Conservation (phyloP, 2,888 invertebrate species). For the Eudemis profundana region DNA sequence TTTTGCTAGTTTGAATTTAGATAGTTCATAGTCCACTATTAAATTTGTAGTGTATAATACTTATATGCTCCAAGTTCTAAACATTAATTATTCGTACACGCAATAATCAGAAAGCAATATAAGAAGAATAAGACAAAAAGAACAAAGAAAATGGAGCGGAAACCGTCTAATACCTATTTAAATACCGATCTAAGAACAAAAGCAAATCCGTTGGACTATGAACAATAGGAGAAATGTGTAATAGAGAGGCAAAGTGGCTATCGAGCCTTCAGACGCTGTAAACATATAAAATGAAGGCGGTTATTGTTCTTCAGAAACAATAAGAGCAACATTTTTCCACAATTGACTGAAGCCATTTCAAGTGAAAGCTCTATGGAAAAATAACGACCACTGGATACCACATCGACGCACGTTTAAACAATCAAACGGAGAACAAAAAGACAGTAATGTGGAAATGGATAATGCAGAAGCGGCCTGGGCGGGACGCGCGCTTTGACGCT, state of each 20-base stretch:
- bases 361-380: conserved; percentile 80
- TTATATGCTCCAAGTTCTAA: too few species aligned
- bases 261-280: conserved; percentile 80
- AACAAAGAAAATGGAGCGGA: conserved; percentile 44
- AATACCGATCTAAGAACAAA: conserved; percentile 48
- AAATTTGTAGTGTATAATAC: too few species aligned
- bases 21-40: too few species aligned
- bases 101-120: conserved; percentile 22
- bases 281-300: conserved; percentile 81
- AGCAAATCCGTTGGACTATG: conserved; percentile 57
- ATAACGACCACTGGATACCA: conserved; percentile 79
- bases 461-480: conserved; percentile 64
- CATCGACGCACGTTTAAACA: conserved; percentile 85
- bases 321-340: conserved; percentile 83
- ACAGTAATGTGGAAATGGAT: conserved; percentile 83
- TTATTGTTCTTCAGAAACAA: conserved; percentile 83
- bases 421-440: conserved; percentile 84
- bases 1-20: background rate
- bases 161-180: conserved; percentile 48
- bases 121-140: conserved; percentile 39
- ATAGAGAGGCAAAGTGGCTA: conserved; percentile 77
- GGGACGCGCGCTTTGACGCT: conserved; percentile 20
- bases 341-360: conserved; percentile 81
- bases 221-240: conserved; percentile 70
- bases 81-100: too few species aligned